Conservation (phyloP, 1,140 invertebrate species). For the Rhagoletis pomonella region DNA sequence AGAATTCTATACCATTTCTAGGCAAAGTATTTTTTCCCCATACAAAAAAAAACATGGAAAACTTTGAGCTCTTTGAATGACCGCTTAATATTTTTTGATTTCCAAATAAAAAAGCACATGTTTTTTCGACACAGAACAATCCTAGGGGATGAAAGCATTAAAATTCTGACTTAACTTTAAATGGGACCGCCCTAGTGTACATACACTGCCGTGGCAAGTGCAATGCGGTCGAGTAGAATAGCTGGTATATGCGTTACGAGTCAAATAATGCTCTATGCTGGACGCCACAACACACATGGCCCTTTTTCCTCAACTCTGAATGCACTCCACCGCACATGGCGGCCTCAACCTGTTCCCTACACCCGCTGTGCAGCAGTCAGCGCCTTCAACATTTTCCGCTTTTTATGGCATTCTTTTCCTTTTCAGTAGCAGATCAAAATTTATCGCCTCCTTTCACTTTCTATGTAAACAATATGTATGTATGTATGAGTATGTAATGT, state of each 20-base stretch:
- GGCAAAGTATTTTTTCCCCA: too few relatives aligned
- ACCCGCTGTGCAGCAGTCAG: neutral
- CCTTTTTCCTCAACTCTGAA: too few relatives aligned
- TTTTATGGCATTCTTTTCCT: conserved; percentile 33
- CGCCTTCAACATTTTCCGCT: conserved; percentile 9
- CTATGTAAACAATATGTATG: conserved; percentile 25
- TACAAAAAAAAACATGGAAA: too few relatives aligned
- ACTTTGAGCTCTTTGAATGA: too few relatives aligned
- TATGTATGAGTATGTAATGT: neutral
- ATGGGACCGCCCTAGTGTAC: too few relatives aligned
- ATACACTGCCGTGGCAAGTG: neutral
- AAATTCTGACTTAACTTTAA: too few relatives aligned
- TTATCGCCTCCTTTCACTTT: conserved; percentile 40
- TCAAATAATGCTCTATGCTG: neutral
- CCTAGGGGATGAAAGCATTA: too few relatives aligned
- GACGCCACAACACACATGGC: neutral
- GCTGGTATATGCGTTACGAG: neutral
- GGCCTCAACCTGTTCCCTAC: neutral
- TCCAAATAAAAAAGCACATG: too few relatives aligned
- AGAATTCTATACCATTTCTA: too few relatives aligned
- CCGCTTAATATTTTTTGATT: too few relatives aligned
- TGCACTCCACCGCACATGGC: neutral
- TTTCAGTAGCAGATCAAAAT: conserved; percentile 23
- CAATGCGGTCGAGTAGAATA: too few relatives aligned
- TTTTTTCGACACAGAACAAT: too few relatives aligned